Base-by-base conservation (phyloP, 2,888 invertebrate species). In the Temnothorax unifasciatus region DNA sequence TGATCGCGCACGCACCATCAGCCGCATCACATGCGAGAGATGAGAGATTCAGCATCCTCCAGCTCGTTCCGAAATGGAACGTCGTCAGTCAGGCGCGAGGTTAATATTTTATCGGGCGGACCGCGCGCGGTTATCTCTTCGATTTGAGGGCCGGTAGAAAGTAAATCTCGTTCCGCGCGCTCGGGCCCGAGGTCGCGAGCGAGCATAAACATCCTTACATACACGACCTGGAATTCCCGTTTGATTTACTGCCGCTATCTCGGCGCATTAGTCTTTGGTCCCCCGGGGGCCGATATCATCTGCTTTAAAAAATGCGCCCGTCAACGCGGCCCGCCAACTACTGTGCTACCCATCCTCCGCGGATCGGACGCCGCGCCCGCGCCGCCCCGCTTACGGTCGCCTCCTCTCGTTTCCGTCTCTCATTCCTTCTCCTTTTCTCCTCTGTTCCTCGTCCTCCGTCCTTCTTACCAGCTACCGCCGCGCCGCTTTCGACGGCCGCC, bases 241-340 rank as follows among this genome's bases (percentile, higher is more conserved):
- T 91, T 93, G 94, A 93, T 93, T 93, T 93, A 93, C 93, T 87
- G 91, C 90, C 91, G 91, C 90, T 92, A 93, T 94, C 93, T 92
- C 91, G 89, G 77, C 87, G 91, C 94, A 93, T 93, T 93, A 93
- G 93, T 93, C 94, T 93, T 92, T 92, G 90, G 87, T 88, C 88
- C 86, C 87, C 83, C 87, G 88, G 88, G 86, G 88, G 87, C 91
- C 91, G 93, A 93, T 93, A 93, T 93, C 92, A 93, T 93, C 93
- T 92, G 90, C 89, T 86, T 92, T 92, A 92, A 93, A 92, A 93
- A 92, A 93, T 92, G 92, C 89, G 91, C 88, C 90, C 92, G 92
- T 93, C 92, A 92, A 93, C 90, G 92, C 89, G 91, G 85, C 88
- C 87, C 88, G 85, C 91, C 89, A 90, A 91, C 89, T 90, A 92